Evolutionary conservation across 2,888 invertebrate genomes (phyloP).

Genomic region (Acleris cristana): DNA sequence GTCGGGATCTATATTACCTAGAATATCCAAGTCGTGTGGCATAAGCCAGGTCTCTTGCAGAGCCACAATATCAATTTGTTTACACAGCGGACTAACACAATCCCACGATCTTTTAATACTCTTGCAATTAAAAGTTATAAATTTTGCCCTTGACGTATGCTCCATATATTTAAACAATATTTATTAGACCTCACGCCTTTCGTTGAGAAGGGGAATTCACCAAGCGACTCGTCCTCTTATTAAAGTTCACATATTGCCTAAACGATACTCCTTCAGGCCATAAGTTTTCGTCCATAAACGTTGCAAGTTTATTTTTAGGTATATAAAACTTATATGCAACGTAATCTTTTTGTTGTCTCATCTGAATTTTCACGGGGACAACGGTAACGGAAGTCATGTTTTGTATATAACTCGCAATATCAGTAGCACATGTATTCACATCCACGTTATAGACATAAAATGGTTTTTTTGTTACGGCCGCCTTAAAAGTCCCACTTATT

Average conservation of each 20-base stretch:
- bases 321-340: slow-evolving; percentile 13
- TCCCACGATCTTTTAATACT: slow-evolving; percentile 9
- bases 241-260: no score
- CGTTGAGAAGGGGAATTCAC: no score
- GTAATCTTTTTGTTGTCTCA: slow-evolving; percentile 10
- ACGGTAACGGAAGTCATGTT: not conserved
- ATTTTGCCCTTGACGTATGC: no score
- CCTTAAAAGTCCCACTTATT: not conserved
- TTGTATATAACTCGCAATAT: not conserved
- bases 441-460: not conserved
- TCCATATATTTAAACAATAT: no score
- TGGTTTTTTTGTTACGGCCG: not conserved
- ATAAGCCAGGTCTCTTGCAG: not conserved
- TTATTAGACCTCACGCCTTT: no score
- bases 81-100: slow-evolving; percentile 1
- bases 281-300: no score
- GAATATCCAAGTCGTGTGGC: not conserved
- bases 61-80: not conserved
- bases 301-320: no score
- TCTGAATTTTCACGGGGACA: not conserved
- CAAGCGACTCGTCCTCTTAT: no score
- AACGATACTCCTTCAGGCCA: no score
- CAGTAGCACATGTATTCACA: not conserved
- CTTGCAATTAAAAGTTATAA: slow-evolving; percentile 13
- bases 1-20: not conserved